Evolutionary conservation across 2,888 invertebrate species (phyloP), one percentile per base, ranked within the genome.

Genomic region (Exocentrus adspersus): DNA sequence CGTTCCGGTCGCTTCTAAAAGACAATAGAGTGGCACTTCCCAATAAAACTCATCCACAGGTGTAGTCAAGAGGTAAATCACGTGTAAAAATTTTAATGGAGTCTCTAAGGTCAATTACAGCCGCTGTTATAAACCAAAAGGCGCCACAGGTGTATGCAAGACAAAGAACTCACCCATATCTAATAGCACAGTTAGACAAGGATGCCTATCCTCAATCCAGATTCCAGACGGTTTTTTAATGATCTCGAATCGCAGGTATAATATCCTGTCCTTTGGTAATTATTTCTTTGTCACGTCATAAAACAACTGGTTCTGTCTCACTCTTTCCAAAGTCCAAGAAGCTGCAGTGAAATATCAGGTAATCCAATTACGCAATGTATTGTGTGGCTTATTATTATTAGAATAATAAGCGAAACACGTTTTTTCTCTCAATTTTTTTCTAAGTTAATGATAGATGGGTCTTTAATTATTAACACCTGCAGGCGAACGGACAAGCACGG

Each of bases 211-310:
- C 70, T 64, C 76, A 73, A 75, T 77, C 77, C 77, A 77, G 79
- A 80, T 80, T 79, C 79, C 79, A 79, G 79, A 78, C 78, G 68
- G 75, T 77, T 78, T 78, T 78, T 79, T 78, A 77, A 77, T 74
- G 77, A 77, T 75, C 75, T 74, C 75, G 71, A 73, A 71, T 73
- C 74, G 72, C 69, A 65, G 69, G 68, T 73, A 71, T 78, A 78
- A 78, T 77, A 77, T 76, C 77, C 78, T 74, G 76, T 75, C 77
- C 74, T 74, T 75, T 72, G 67, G 74, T 76, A 73, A 77, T 78
- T 76, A 78, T 80, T 79, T 75, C 75, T 75, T 77, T 76, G 78
- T 78, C 78, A 78, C 79, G 76, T 79, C 77, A 77, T 78, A 77
- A 79, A 78, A 72, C 67, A 70, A 58, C 48, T 57, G 24, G 57